Evolutionary conservation across 2,113 vertebrate species (phyloP).

Genomic region (Siniperca knerii): DNA sequence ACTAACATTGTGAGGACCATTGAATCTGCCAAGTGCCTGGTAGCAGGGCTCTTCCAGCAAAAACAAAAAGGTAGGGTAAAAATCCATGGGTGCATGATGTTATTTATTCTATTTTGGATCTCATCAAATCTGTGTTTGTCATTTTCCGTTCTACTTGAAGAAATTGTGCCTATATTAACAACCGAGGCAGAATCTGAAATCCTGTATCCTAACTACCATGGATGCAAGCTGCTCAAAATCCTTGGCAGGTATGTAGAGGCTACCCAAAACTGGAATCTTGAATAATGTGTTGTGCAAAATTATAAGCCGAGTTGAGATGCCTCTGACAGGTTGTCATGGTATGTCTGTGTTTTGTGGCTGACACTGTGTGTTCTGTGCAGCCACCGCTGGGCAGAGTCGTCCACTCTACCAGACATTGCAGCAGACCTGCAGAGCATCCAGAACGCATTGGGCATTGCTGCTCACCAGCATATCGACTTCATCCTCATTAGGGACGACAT

Average conservation of each 20-base stretch:
- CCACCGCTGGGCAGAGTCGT: conserved; percentile 78
- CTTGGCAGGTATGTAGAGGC: conserved; percentile 83
- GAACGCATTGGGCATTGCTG: conserved; percentile 84
- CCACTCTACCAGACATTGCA: conserved; percentile 86
- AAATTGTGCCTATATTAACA: conserved; percentile 87
- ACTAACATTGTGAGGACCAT: conserved; percentile 94
- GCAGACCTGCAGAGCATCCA: conserved; percentile 91
- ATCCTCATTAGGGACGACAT: conserved; percentile 92
- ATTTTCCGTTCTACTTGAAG: conserved; percentile 74
- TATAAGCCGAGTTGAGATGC: conserved; percentile 45
- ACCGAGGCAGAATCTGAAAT: conserved; percentile 89
- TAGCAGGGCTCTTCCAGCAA: conserved; percentile 93
- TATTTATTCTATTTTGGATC: conserved; percentile 1
- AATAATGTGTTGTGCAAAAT: conserved; percentile 60
- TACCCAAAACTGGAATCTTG: conserved; percentile 42
- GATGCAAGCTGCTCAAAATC: conserved; percentile 87
- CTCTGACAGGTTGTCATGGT: conserved; percentile 65
- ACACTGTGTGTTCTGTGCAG: conserved; percentile 78
- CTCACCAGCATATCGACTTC: conserved; percentile 88
- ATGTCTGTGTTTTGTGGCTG: conserved; percentile 58
- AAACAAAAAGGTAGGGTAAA: conserved; percentile 88
- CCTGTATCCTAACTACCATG: conserved; percentile 92
- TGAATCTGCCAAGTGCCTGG: conserved; percentile 93
- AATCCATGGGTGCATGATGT: not conserved
- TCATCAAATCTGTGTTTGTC: conserved; percentile 11